Conservation (phyloP, 2,888 invertebrate species). For the Papilio gigon region DNA sequence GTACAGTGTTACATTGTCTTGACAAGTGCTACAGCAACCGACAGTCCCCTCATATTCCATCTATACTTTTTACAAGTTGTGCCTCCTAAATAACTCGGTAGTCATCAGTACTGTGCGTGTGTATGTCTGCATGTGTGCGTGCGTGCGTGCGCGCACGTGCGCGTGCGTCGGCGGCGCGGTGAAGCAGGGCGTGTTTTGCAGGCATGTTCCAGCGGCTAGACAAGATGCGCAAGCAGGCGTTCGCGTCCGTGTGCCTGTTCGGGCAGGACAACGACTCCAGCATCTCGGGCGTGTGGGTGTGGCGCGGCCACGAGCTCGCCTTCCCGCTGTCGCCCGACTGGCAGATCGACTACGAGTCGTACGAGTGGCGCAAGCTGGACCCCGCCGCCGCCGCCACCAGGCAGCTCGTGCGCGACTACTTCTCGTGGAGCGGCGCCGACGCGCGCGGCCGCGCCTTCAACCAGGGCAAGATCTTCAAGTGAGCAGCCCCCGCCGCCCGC, state of each 20-base stretch:
- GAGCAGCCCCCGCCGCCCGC: slow-evolving; percentile 44
- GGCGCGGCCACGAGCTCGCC: slow-evolving; percentile 97
- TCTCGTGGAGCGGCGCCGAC: slow-evolving; percentile 94
- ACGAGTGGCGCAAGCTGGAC: slow-evolving; percentile 97
- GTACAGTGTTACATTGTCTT: no score
- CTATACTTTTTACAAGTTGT: no score
- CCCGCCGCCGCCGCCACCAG: slow-evolving; percentile 90
- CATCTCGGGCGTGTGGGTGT: slow-evolving; percentile 99
- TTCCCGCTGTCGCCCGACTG: slow-evolving; percentile 96
- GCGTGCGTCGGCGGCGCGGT: neutral
- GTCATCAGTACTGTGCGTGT: no score
- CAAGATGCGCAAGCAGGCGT: slow-evolving; percentile 98
- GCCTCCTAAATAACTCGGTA: no score
- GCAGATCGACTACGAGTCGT: slow-evolving; percentile 98
- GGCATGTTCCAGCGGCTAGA: slow-evolving; percentile 99
- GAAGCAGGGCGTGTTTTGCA: slow-evolving; percentile 53
- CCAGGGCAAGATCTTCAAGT: slow-evolving; percentile 99
- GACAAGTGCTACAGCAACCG: no score
- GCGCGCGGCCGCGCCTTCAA: slow-evolving; percentile 95
- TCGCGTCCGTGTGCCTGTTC: slow-evolving; percentile 96
- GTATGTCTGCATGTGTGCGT: no score
- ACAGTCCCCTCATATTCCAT: no score
- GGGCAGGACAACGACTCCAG: slow-evolving; percentile 95
- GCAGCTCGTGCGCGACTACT: slow-evolving; percentile 92
- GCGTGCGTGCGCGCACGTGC: no score